A percentile compares a stretch with the other conserved stretches of the same genome.
Conservation (phyloP, 2,888 invertebrate genomes). For the Melolontha melolontha region DNA sequence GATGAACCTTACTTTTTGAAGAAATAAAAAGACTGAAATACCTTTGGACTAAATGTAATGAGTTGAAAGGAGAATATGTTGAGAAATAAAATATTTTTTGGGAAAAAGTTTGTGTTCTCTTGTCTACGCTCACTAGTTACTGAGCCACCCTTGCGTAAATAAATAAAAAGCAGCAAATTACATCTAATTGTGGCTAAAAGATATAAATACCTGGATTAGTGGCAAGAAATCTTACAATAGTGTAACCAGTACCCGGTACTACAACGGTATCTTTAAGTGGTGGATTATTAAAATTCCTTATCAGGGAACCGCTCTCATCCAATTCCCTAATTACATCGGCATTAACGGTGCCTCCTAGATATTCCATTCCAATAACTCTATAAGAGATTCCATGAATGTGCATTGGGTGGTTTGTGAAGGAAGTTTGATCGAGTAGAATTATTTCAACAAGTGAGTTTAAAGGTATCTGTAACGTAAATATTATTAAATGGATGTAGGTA, state of each 20-base stretch:
- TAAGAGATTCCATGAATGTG: constrained; percentile 90
- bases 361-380: constrained; percentile 83
- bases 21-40: too few relatives aligned
- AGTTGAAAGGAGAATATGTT: too few relatives aligned
- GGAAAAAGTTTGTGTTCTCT: too few relatives aligned
- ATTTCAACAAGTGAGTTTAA: constrained; percentile 85
- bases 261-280: constrained; percentile 91
- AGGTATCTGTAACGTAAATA: constrained; percentile 70
- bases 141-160: too few relatives aligned
- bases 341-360: constrained; percentile 75
- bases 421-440: constrained; percentile 85
- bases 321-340: constrained; percentile 75
- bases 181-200: too few relatives aligned
- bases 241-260: constrained; percentile 91
- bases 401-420: constrained; percentile 88
- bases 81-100: too few relatives aligned
- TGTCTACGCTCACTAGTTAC: too few relatives aligned
- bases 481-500: too few relatives aligned
- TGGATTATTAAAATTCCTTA: constrained; percentile 78
- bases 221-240: constrained; percentile 85
- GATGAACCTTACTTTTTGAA: too few relatives aligned
- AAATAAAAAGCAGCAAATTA: too few relatives aligned
- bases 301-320: constrained; percentile 77
- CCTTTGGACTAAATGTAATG: too few relatives aligned
- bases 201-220: constrained; percentile 88